Percentiles rank a stretch among this genome's conserved stretches.
phyloP scores from a whole-genome alignment of 2,113 vertebrate genomes.

The Myrmecophaga tridactyla region DNA sequence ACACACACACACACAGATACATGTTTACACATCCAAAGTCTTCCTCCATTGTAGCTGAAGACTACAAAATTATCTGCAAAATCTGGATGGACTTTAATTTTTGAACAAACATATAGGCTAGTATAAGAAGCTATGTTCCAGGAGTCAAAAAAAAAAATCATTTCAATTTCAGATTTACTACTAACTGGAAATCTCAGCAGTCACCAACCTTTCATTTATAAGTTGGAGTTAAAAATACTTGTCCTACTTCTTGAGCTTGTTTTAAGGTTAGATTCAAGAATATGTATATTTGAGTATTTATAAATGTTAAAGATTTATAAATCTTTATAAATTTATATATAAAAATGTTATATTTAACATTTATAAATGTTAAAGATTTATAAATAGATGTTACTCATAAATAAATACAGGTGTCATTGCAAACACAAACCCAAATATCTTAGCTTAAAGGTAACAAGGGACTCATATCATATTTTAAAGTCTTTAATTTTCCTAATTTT shows the following conservation, averaged over 20 bases:
- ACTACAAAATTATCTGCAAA: neutral
- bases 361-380: slow-evolving; percentile 30
- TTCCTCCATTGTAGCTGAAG: neutral
- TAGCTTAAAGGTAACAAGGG: neutral
- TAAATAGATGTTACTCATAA: too few relatives aligned
- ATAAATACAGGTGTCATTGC: too few relatives aligned
- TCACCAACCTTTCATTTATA: slow-evolving; percentile 11
- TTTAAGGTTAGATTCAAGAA: neutral
- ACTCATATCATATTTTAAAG: neutral
- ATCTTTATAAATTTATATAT: too few relatives aligned
- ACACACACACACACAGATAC: neutral
- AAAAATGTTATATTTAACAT: too few relatives aligned
- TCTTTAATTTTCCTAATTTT: neutral
- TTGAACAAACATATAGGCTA: neutral
- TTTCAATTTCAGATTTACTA: slow-evolving; percentile 15
- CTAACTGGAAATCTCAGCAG: slow-evolving; percentile 2
- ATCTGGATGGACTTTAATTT: neutral
- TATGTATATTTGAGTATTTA: neutral
- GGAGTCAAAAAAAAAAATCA: neutral
- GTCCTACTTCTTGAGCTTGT: slow-evolving; percentile 8
- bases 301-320: neutral
- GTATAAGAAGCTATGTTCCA: neutral
- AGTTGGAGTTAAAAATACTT: slow-evolving; percentile 45
- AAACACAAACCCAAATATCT: neutral
- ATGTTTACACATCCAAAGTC: neutral